Percentiles rank a stretch among this genome's conserved stretches.
Conservation (phyloP, 2,113 vertebrate genomes). For the Petrocephalus zakoni region DNA sequence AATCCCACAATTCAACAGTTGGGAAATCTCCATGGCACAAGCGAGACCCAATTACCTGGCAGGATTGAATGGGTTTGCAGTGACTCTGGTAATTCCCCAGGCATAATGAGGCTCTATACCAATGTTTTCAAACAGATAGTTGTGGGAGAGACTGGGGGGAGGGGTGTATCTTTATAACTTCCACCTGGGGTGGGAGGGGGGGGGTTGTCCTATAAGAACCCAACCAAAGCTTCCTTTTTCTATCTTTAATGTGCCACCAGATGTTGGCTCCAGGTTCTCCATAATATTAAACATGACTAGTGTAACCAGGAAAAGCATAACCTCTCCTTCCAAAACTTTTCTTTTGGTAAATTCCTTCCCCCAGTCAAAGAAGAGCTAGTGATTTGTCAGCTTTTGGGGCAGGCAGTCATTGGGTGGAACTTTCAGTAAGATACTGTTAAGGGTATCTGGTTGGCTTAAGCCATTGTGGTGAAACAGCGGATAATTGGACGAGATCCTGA, state of each 20-base stretch:
- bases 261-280: conserved; percentile 24
- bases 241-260: conserved; percentile 30
- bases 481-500: neutral
- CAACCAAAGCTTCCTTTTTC: conserved; percentile 39
- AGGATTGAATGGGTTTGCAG: neutral
- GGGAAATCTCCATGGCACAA: neutral
- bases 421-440: neutral
- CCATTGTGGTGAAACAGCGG: neutral
- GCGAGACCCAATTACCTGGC: neutral
- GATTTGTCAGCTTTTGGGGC: conserved; percentile 39
- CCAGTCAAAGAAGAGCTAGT: conserved; percentile 26
- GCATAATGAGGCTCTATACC: neutral
- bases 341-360: conserved; percentile 38
- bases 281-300: conserved; percentile 53
- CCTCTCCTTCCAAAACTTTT: conserved; percentile 26
- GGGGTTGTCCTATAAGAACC: conserved; percentile 45
- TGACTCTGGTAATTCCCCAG: neutral
- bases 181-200: neutral
- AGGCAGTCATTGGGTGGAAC: conserved; percentile 22
- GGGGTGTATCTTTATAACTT: neutral
- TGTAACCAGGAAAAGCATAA: conserved; percentile 33
- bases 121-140: neutral
- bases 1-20: conserved; percentile 1
- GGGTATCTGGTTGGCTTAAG: neutral
- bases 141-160: neutral